Conservation (phyloP, 2,888 invertebrate genomes). For the Protula sp. region DNA sequence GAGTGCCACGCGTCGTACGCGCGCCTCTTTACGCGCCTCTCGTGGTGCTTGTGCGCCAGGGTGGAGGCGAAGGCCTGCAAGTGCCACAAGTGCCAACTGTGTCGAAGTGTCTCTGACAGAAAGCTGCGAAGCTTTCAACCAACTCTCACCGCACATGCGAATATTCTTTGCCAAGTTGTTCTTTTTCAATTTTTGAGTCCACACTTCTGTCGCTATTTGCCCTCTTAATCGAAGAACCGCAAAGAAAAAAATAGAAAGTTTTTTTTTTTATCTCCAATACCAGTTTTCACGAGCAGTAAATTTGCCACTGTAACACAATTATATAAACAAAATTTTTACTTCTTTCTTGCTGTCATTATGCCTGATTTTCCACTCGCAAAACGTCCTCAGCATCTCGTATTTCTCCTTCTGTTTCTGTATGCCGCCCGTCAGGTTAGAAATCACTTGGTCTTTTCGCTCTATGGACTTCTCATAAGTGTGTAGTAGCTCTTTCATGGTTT, state of each 20-base stretch:
- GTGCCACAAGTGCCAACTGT: not conserved
- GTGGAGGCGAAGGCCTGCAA: conserved; percentile 40
- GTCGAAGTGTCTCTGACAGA: no score
- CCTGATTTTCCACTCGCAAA: conserved; percentile 45
- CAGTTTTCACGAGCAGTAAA: no score
- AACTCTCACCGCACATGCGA: no score
- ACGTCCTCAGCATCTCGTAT: conserved; percentile 38
- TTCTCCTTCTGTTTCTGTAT: conserved; percentile 48
- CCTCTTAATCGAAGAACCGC: no score
- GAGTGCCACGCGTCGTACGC: conserved; percentile 45
- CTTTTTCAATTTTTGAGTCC: no score
- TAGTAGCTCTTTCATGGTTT: conserved; percentile 43
- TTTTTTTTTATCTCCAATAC: no score
- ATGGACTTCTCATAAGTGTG: conserved; percentile 48
- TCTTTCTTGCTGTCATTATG: conserved; percentile 43
- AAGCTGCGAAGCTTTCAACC: no score
- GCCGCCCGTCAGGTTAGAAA: conserved; percentile 46
- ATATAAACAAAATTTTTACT: conserved; percentile 24
- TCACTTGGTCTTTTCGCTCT: conserved; percentile 48
- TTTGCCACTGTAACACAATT: no score
- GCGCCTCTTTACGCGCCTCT: conserved; percentile 31
- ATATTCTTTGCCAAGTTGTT: no score
- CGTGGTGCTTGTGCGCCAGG: conserved; percentile 39
- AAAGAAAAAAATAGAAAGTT: no score
- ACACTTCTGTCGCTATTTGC: no score